Evolutionary conservation across 2,113 vertebrate genomes (phyloP).

Genomic region (Paratilapia polleni): DNA sequence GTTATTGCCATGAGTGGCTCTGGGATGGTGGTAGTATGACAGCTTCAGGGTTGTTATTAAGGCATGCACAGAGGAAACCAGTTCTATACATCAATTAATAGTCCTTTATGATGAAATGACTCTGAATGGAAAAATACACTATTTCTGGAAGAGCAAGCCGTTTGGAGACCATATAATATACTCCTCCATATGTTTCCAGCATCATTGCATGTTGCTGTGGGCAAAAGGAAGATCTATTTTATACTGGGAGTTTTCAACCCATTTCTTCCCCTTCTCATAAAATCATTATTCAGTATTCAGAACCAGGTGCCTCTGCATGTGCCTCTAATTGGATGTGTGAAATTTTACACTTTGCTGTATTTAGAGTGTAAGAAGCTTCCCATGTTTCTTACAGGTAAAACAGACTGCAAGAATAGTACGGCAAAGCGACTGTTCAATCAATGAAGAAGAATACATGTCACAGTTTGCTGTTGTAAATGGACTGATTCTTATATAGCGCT

Average conservation of each 20-base stretch:
- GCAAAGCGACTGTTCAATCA: neutral
- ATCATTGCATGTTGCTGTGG: neutral
- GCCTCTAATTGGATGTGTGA: neutral
- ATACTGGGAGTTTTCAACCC: neutral
- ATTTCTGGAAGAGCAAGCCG: neutral
- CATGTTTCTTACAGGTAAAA: neutral
- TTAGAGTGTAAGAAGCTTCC: neutral
- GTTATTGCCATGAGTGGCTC: slow-evolving; percentile 43
- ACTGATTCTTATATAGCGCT: too few relatives aligned
- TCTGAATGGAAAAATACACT: slow-evolving; percentile 11
- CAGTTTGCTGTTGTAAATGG: too few relatives aligned
- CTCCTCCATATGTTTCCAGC: neutral
- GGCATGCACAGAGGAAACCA: slow-evolving; percentile 30
- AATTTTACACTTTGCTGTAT: neutral
- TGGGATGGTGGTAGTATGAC: slow-evolving; percentile 25
- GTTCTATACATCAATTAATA: slow-evolving; percentile 37
- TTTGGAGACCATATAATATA: slow-evolving; percentile 6
- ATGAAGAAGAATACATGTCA: neutral
- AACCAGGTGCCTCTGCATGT: neutral
- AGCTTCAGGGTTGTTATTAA: slow-evolving; percentile 43
- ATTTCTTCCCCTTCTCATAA: neutral
- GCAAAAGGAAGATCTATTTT: neutral
- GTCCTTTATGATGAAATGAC: neutral
- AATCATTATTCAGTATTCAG: slow-evolving; percentile 9
- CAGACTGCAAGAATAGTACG: neutral